phyloP scores from a whole-genome alignment of 92 coral and sea anemone genomes.

The Porites cylindrica region DNA sequence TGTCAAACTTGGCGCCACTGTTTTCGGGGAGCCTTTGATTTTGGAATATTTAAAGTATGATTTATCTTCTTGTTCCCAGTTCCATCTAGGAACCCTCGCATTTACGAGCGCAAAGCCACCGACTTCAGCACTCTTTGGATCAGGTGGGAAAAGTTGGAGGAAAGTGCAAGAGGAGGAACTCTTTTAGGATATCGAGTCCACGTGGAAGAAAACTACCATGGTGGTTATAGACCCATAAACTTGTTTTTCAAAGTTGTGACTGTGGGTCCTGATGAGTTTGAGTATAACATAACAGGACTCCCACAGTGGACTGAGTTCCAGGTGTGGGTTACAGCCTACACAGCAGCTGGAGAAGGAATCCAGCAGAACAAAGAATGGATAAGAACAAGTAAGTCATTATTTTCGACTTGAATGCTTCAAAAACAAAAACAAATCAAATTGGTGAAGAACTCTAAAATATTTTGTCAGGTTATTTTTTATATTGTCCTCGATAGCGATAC shows the following conservation, averaged over 20 bases:
- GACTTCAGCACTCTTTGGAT: conserved; percentile 28
- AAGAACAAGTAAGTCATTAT: conserved; percentile 19
- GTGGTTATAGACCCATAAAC: neutral
- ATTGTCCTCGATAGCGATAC: neutral
- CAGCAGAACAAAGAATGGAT: conserved; percentile 7
- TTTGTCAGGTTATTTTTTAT: neutral
- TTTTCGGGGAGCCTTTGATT: too few relatives aligned
- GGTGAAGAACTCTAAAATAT: neutral
- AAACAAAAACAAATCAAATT: neutral
- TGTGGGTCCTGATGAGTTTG: conserved; percentile 2
- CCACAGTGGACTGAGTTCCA: conserved; percentile 1
- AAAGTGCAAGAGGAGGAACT: neutral
- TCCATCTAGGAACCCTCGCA: conserved; percentile 20
- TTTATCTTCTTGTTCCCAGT: neutral
- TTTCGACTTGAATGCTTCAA: neutral
- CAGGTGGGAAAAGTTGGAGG: neutral
- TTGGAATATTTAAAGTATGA: too few relatives aligned
- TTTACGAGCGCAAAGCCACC: neutral
- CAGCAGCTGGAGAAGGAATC: conserved; percentile 13
- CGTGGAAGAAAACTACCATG: neutral
- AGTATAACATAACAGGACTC: conserved; percentile 7
- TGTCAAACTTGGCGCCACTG: too few relatives aligned
- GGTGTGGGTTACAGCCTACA: conserved; percentile 32
- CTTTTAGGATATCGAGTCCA: conserved; percentile 26
- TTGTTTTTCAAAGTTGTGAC: neutral